These are phyloP conservation scores for Isichthys henryi DNA, from an alignment of 2,113 vertebrate species.

Conservation along the genomic window DNA sequence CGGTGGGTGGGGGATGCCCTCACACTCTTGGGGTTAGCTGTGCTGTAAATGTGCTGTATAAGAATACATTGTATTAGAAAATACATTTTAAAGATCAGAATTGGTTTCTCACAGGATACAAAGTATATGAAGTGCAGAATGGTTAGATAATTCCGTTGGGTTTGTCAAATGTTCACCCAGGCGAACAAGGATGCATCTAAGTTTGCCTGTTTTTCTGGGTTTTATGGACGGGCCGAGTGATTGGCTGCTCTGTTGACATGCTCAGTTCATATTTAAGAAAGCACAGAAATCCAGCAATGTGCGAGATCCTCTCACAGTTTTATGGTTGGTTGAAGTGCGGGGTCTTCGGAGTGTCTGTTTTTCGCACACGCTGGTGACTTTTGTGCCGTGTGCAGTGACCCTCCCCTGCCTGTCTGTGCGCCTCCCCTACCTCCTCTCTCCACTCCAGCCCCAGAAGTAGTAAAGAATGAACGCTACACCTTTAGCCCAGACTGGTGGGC, in stretches of 20 bases:
- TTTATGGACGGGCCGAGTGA: background rate
- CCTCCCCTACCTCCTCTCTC: background rate
- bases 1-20: background rate
- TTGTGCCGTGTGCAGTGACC: background rate
- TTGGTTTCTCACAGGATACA: background rate
- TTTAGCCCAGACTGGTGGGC: slow-evolving; percentile 98
- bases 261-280: background rate
- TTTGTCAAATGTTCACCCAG: background rate
- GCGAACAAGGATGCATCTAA: background rate
- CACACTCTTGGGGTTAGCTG: background rate
- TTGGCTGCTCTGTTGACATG: background rate
- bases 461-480: slow-evolving; percentile 87
- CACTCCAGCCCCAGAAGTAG: slow-evolving; percentile 77
- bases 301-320: background rate
- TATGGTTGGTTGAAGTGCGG: background rate
- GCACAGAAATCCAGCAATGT: background rate
- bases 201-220: background rate
- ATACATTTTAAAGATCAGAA: background rate
- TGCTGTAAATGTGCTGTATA: background rate
- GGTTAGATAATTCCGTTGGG: background rate
- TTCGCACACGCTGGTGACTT: background rate
- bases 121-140: background rate
- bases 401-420: background rate
- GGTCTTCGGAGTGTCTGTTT: background rate
- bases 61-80: background rate